These are phyloP conservation scores for Clarias gariepinus DNA, from an alignment of 2,113 vertebrate genomes.

Conservation along the genomic window DNA sequence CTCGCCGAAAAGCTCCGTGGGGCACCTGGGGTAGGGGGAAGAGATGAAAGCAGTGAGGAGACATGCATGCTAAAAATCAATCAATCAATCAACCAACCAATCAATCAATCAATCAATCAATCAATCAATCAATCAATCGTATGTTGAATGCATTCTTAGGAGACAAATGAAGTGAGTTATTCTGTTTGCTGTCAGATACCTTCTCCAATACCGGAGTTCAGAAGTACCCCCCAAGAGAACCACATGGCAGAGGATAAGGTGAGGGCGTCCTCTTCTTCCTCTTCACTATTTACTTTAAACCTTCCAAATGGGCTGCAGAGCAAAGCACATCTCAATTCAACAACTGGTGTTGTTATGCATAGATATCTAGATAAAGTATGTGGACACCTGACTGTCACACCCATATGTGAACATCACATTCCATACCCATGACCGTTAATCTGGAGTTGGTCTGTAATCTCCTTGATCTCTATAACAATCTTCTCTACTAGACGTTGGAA, in stretches of 20 bases:
- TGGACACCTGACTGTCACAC: not conserved
- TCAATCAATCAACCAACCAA: too few species aligned
- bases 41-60: conserved; percentile 25
- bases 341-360: not conserved
- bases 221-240: conserved; percentile 96
- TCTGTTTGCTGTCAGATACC: conserved; percentile 65
- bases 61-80: not conserved
- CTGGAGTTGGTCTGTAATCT: too few species aligned
- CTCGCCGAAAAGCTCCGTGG: conserved; percentile 93
- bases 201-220: conserved; percentile 96
- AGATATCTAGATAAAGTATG: not conserved
- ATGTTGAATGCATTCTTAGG: conserved; percentile 3
- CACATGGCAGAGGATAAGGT: conserved; percentile 96
- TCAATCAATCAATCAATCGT: conserved; percentile 26
- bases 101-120: too few species aligned
- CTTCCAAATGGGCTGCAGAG: conserved; percentile 86
- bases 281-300: conserved; percentile 96
- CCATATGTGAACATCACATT: not conserved
- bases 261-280: conserved; percentile 93
- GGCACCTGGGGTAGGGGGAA: conserved; percentile 73
- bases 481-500: not conserved
- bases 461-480: not conserved
- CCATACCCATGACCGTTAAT: not conserved
- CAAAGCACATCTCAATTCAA: conserved; percentile 13
- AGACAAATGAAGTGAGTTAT: conserved; percentile 23